A percentile compares a stretch with the other conserved stretches of the same genome.
These are phyloP conservation scores for Procavia capensis DNA, from an alignment of 2,113 vertebrate genomes.

Conservation along the genomic window DNA sequence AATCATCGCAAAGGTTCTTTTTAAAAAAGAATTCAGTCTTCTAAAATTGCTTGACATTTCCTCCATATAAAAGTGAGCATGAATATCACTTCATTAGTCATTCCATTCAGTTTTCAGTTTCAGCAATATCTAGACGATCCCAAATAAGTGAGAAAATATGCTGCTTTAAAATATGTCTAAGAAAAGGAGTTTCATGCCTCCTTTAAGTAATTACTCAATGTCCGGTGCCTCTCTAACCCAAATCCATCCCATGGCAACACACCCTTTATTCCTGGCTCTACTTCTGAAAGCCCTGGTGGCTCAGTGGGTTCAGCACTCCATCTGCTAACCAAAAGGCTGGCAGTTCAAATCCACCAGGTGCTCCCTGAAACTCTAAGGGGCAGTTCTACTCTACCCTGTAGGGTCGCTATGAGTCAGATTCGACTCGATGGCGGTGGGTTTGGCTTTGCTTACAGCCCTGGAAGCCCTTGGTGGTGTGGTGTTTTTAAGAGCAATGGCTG, in stretches of 20 bases:
- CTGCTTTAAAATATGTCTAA: neutral
- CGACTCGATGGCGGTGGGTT: no score
- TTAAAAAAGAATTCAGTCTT: constrained; percentile 7
- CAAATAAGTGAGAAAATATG: neutral
- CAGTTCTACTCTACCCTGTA: no score
- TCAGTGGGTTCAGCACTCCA: no score
- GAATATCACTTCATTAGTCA: neutral
- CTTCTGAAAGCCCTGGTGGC: neutral
- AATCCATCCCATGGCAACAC: rapidly evolving
- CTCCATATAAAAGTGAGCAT: neutral
- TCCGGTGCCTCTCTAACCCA: neutral
- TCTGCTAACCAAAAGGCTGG: no score
- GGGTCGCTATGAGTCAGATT: no score
- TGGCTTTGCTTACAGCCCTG: no score
- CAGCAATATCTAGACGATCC: neutral
- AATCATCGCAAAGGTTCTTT: constrained; percentile 31
- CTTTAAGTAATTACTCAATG: neutral
- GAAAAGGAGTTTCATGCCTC: neutral
- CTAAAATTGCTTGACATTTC: constrained; percentile 14
- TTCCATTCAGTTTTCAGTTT: neutral
- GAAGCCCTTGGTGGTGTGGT: no score
- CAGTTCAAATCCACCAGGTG: no score
- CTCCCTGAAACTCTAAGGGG: no score
- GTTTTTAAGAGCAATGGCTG: no score
- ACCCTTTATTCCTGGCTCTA: neutral